Conservation (phyloP, 2,113 vertebrate genomes). For the Prionailurus bengalensis region DNA sequence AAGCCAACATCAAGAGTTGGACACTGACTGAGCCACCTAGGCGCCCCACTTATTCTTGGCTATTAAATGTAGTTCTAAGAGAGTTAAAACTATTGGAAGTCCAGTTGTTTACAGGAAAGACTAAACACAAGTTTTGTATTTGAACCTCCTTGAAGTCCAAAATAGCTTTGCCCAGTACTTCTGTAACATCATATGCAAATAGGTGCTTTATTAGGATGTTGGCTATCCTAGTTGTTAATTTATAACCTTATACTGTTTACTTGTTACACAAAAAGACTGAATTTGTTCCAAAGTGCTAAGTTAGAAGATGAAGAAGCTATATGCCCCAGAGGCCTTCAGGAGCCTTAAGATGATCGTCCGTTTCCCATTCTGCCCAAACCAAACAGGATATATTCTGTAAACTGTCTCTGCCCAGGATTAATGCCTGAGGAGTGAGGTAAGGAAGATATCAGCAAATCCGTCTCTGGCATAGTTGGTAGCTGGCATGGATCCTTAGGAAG, state of each 20-base stretch:
- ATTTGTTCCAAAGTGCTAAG: background rate
- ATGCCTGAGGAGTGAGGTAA: constrained; percentile 15
- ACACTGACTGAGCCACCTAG: too few species aligned
- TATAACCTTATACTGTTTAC: background rate
- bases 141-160: background rate
- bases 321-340: background rate
- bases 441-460: background rate
- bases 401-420: background rate
- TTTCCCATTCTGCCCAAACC: constrained; percentile 12
- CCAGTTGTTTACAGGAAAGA: background rate
- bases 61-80: background rate
- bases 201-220: background rate
- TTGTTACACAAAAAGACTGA: background rate
- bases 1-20: too few species aligned
- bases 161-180: background rate
- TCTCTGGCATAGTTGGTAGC: background rate
- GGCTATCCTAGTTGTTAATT: background rate
- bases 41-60: background rate
- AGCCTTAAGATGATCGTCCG: background rate
- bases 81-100: background rate
- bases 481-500: background rate
- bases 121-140: background rate
- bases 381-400: background rate
- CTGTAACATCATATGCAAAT: background rate
- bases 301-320: constrained; percentile 16